Evolutionary conservation across 2,113 vertebrate genomes (phyloP).

Genomic region (Xiphorhynchus elegans): DNA sequence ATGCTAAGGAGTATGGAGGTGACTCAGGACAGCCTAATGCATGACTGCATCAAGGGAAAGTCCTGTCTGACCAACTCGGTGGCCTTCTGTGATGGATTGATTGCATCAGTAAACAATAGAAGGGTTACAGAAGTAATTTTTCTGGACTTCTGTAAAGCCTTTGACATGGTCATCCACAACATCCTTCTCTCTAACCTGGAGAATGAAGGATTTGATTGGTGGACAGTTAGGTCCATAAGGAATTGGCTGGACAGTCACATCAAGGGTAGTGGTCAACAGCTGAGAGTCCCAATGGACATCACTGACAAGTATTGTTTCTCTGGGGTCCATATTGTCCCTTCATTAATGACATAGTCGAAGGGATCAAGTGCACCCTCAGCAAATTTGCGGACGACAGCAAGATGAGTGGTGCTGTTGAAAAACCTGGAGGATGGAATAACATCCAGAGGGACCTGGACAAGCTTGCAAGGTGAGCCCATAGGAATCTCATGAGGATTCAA

Average conservation of each 20-base stretch:
- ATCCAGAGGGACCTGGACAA: background rate
- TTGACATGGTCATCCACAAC: background rate
- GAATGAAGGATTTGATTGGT: background rate
- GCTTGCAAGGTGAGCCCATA: background rate
- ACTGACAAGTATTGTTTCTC: background rate
- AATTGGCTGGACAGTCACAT: background rate
- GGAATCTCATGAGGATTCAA: background rate
- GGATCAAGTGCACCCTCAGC: background rate
- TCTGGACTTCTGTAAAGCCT: background rate
- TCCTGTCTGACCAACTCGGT: background rate
- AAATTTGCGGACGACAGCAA: background rate
- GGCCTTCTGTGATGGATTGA: background rate
- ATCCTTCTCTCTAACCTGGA: background rate
- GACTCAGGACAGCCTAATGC: background rate
- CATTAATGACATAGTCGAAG: background rate
- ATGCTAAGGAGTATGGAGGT: background rate
- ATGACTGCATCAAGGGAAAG: background rate
- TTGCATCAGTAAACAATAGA: background rate
- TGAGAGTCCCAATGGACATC: background rate
- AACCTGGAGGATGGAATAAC: background rate
- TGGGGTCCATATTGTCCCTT: background rate
- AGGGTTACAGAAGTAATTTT: background rate
- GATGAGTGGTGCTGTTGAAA: background rate
- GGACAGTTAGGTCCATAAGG: background rate
- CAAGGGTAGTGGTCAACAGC: background rate